Conservation (phyloP, 1,140 invertebrate genomes). For the Hetaerina americana region DNA sequence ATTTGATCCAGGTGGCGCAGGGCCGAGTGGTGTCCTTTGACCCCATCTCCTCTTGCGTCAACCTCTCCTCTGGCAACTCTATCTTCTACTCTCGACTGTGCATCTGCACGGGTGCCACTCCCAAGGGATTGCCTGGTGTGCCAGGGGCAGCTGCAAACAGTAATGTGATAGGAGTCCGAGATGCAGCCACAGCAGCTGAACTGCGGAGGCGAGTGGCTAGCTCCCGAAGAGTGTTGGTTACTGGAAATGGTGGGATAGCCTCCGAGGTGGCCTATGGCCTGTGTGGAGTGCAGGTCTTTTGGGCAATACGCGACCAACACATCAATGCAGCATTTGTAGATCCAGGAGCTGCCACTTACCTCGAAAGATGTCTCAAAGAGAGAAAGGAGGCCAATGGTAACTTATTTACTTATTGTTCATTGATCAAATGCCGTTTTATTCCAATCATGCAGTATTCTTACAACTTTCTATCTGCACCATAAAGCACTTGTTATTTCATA, state of each 20-base stretch:
- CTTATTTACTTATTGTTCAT: no score
- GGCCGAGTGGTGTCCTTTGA: neutral
- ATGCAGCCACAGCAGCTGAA: conserved; percentile 83
- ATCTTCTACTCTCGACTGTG: conserved; percentile 75
- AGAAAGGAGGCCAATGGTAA: no score
- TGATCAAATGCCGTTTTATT: no score
- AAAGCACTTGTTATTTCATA: no score
- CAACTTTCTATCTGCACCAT: no score
- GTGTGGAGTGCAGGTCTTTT: conserved; percentile 51
- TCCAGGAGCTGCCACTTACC: conserved; percentile 61
- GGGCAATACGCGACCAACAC: conserved; percentile 87
- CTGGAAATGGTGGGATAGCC: conserved; percentile 97
- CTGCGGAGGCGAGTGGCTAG: conserved; percentile 56
- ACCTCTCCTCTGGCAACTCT: conserved; percentile 25
- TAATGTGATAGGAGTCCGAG: conserved; percentile 74
- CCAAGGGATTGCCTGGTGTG: conserved; percentile 36
- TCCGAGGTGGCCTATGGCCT: conserved; percentile 89
- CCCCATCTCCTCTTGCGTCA: neutral
- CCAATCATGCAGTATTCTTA: no score
- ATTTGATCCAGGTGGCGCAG: neutral
- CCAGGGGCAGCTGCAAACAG: conserved; percentile 49
- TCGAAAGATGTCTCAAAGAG: neutral
- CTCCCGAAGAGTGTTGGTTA: conserved; percentile 59
- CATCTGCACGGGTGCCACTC: conserved; percentile 76
- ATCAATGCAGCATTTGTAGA: conserved; percentile 91